Conservation (phyloP, 2,113 vertebrate genomes). For the Aphelocoma coerulescens region DNA sequence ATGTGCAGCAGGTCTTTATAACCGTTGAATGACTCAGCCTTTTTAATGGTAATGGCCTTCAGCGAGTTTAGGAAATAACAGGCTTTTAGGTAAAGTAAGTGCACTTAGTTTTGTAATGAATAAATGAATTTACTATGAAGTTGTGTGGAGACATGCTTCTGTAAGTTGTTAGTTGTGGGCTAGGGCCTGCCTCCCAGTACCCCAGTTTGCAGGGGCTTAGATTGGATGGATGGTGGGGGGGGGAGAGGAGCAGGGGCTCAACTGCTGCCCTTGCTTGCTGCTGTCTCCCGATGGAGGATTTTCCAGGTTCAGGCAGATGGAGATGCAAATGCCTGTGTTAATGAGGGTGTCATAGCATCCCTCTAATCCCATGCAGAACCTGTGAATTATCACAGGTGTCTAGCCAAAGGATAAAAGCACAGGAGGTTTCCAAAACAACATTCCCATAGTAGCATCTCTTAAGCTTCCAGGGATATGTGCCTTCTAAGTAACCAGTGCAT, state of each 20-base stretch:
- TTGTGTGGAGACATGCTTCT: neutral
- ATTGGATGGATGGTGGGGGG: neutral
- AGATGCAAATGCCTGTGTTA: neutral
- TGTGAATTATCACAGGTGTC: neutral
- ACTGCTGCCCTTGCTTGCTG: rapidly evolving
- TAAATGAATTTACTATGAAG: neutral
- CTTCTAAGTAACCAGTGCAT: neutral
- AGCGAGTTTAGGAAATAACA: constrained; percentile 5
- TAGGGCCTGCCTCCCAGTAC: neutral
- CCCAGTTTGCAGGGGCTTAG: neutral
- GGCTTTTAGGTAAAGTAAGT: constrained; percentile 4
- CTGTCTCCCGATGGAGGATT: rapidly evolving
- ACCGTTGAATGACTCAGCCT: constrained; percentile 10
- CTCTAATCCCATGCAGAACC: neutral
- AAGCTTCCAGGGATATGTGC: neutral
- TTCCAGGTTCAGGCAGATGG: neutral
- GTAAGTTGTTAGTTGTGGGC: neutral
- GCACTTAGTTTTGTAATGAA: neutral
- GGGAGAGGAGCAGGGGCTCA: rapidly evolving
- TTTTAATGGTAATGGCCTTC: constrained; percentile 11
- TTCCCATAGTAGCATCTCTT: neutral
- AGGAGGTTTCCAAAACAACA: neutral
- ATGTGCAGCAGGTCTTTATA: neutral
- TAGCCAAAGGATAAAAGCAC: neutral
- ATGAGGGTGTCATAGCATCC: neutral